Evolutionary conservation across 2,888 invertebrate species (phyloP), one percentile per base, ranked within the genome.

Genomic region (Anticlea derivata): DNA sequence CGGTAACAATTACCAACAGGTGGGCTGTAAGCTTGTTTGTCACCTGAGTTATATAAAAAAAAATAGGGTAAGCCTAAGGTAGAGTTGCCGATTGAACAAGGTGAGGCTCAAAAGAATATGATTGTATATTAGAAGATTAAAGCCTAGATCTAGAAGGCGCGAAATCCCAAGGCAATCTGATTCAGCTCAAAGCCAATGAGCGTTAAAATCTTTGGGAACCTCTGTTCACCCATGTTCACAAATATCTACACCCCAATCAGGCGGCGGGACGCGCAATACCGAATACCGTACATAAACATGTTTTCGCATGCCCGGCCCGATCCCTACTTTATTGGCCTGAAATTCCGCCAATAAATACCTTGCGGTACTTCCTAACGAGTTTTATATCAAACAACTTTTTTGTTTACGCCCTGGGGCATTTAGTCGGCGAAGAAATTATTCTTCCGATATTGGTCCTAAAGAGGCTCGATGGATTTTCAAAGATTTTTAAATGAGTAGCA

Each of bases 331-430:
- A 63, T 65, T 63, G 63, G 52, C 35, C 52, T 57, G 46, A 57
- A 65, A 68, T 70, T 68, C 65, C 59, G 59, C 49, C 58, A 55
- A 66, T 66, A 65, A 69, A 68, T 68, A 61, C 52, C 63, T 38
- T 20, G 44, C 1, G 34, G 34, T 34, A 33, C 22, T 29, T 11
- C 13, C 23, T 30, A 46, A 26, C 26, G 53, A 49, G 59, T 53
- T 59, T 59, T 55, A 51, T 57, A 59, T 52, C 35, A 11, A 35
- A 35, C 12, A 35, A 7, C 31, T 7, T 35, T 35, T 35, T 35
- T 35, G 23, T 35, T 35, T 23, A 35, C 35, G 35, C 35, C 23
- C 11, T 6, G 11, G 10, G 11, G 3, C 22, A 22, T 7, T 8
- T 10, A 23, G n/a, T n/a, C 4, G 35, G 7, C 7, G 13, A 10